Percentiles rank a stretch among this genome's conserved stretches.
Conservation (phyloP, 1,140 invertebrate genomes). For the Nylanderia fulva region DNA sequence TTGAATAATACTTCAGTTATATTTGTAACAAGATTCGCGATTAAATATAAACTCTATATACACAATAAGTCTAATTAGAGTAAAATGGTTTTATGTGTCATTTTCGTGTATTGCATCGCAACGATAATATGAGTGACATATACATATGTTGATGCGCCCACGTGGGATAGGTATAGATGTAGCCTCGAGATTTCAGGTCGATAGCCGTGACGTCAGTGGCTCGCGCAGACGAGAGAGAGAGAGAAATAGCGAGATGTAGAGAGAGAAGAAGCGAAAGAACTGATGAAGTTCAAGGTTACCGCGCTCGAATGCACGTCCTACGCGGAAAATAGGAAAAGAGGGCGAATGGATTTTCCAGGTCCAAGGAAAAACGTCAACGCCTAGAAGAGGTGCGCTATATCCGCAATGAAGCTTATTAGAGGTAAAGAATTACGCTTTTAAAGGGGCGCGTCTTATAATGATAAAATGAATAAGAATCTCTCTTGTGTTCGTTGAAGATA, state of each 20-base stretch:
- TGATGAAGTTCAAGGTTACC: conserved; percentile 85
- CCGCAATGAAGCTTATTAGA: conserved; percentile 51
- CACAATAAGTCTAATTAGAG: conserved; percentile 13
- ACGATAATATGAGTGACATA: conserved; percentile 46
- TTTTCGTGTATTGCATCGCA: conserved; percentile 37
- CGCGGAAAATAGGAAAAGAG: conserved; percentile 81
- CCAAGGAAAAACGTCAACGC: conserved; percentile 64
- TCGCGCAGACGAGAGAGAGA: conserved; percentile 59
- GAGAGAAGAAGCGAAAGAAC: conserved; percentile 34
- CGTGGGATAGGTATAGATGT: conserved; percentile 58
- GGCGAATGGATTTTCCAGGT: conserved; percentile 76
- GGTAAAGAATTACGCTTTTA: conserved; percentile 27
- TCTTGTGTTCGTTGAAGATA: background rate
- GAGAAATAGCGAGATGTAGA: background rate
- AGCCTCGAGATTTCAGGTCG: conserved; percentile 79
- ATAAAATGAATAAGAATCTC: conserved; percentile 18
- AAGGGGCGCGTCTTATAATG: conserved; percentile 3
- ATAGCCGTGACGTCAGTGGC: conserved; percentile 83
- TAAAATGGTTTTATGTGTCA: conserved; percentile 41
- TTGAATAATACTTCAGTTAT: background rate
- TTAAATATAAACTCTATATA: conserved; percentile 2
- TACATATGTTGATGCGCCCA: conserved; percentile 55
- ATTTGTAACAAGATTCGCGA: background rate
- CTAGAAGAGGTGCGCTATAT: conserved; percentile 45
- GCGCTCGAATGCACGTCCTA: conserved; percentile 80